Percentiles rank a stretch among this genome's conserved stretches.
These are phyloP conservation scores for Sphyrna mokarran DNA, from an alignment of 2,113 vertebrate species.

Conservation along the genomic window DNA sequence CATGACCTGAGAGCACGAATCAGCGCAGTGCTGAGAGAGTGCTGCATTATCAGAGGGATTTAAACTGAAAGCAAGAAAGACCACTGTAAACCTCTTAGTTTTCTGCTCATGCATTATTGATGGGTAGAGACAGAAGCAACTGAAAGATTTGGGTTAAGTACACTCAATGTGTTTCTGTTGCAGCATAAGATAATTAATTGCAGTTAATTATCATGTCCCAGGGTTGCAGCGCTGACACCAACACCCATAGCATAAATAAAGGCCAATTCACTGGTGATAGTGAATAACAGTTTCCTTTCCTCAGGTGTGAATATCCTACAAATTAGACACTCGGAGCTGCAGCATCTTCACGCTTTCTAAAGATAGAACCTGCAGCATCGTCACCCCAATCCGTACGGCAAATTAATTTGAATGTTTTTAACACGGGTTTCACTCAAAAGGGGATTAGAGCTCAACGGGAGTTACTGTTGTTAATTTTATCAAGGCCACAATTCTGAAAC, in stretches of 20 bases:
- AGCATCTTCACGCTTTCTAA: conserved; percentile 1
- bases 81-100: background rate
- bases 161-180: conserved; percentile 2
- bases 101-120: background rate
- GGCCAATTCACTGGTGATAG: background rate
- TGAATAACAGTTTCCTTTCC: background rate
- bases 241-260: conserved; percentile 9
- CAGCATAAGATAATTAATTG: conserved; percentile 11
- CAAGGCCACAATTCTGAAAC: no score
- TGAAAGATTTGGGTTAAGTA: background rate
- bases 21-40: background rate
- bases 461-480: background rate
- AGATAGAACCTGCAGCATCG: background rate
- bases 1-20: background rate
- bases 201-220: conserved; percentile 11
- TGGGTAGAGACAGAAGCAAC: background rate
- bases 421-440: background rate
- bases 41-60: background rate
- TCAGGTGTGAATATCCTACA: background rate
- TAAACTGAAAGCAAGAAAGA: background rate
- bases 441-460: background rate
- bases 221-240: background rate
- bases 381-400: background rate
- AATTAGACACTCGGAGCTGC: background rate
- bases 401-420: background rate